Conservation (phyloP, 2,888 invertebrate species). For the Lacanobia oleracea region DNA sequence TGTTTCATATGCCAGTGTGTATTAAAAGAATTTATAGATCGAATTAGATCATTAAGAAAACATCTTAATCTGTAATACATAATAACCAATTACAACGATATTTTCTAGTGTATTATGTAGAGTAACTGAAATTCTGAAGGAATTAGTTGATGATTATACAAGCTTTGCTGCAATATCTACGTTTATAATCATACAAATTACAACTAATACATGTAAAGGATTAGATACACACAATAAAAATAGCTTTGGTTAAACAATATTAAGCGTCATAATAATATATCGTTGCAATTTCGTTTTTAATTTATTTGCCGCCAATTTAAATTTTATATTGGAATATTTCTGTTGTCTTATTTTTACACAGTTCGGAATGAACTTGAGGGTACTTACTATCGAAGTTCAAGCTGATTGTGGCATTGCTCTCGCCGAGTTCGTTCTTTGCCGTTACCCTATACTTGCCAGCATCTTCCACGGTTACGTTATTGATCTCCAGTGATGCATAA, state of each 20-base stretch:
- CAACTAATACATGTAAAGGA: slow-evolving; percentile 75
- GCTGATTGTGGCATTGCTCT: slow-evolving; percentile 99
- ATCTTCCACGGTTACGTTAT: slow-evolving; percentile 98
- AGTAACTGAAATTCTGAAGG: slow-evolving; percentile 79
- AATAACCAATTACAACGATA: slow-evolving; percentile 66
- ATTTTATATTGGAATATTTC: background rate
- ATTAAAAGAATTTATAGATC: slow-evolving; percentile 41
- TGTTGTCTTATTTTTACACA: slow-evolving; percentile 11
- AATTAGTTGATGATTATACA: slow-evolving; percentile 87
- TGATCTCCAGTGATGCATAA: slow-evolving; percentile 97
- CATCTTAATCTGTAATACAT: slow-evolving; percentile 82
- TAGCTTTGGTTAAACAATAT: slow-evolving; percentile 76
- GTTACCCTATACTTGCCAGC: slow-evolving; percentile 99
- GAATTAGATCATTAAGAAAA: slow-evolving; percentile 82
- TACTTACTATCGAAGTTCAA: slow-evolving; percentile 99
- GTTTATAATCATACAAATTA: slow-evolving; percentile 76
- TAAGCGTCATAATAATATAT: slow-evolving; percentile 61
- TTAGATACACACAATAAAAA: slow-evolving; percentile 83
- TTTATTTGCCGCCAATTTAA: slow-evolving; percentile 3
- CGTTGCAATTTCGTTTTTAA: slow-evolving; percentile 24
- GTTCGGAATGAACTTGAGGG: slow-evolving; percentile 5
- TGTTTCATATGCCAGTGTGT: slow-evolving; percentile 58
- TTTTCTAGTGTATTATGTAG: slow-evolving; percentile 82
- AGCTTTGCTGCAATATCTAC: slow-evolving; percentile 88
- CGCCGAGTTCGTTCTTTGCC: slow-evolving; percentile 99